A percentile compares a stretch with the other conserved stretches of the same genome.
Evolutionary conservation across 2,113 vertebrate species (phyloP).

Genomic region (Tetrax tetrax): DNA sequence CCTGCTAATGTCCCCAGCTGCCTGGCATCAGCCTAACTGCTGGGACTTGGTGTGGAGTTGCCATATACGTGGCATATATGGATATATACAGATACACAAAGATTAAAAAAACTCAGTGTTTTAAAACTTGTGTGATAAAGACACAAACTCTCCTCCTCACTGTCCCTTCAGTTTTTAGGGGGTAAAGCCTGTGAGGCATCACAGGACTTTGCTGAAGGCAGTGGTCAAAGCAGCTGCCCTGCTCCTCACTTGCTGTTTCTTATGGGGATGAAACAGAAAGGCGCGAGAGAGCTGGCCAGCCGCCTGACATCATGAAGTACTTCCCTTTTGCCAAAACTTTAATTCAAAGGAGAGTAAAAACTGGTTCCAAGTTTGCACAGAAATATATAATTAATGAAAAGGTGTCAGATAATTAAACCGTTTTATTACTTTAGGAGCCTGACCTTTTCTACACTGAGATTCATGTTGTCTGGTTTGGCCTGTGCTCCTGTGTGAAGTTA

Average conservation of each 20-base stretch:
- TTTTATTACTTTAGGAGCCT: background rate
- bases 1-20: background rate
- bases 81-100: background rate
- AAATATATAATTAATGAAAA: background rate
- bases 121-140: background rate
- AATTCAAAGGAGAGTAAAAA: background rate
- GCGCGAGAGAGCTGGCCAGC: background rate
- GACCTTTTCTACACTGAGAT: background rate
- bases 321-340: background rate
- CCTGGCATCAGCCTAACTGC: background rate
- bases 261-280: background rate
- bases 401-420: background rate
- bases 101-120: background rate
- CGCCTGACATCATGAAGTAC: background rate
- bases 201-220: background rate
- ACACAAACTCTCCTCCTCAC: background rate
- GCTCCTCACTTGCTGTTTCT: background rate
- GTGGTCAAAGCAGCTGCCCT: fast-evolving
- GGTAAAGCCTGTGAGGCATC: background rate
- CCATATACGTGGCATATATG: too few relatives aligned
- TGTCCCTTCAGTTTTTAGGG: background rate
- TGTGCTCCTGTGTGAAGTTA: background rate
- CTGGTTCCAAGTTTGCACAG: background rate
- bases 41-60: background rate
- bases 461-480: background rate